Evolutionary conservation across 2,797 vertebrate species (phyloP).

Genomic region (Hoplostethus atlanticus): DNA sequence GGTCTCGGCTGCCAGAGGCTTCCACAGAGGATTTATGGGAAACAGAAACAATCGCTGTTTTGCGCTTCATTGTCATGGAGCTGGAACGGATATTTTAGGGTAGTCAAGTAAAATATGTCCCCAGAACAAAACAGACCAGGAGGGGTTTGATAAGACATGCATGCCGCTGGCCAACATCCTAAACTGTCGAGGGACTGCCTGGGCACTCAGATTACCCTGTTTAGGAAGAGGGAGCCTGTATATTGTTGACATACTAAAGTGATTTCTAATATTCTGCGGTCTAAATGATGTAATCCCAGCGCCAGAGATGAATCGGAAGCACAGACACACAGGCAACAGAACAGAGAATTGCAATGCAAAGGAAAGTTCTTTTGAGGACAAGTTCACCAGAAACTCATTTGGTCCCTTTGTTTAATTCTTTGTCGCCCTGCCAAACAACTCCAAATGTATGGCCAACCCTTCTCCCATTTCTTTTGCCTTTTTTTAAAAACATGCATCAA

Average conservation of each 20-base stretch:
- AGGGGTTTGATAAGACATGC: background rate
- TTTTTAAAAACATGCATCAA: background rate
- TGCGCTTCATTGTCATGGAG: background rate
- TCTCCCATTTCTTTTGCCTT: background rate
- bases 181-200: background rate
- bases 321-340: background rate
- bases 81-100: conserved; percentile 6
- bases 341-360: background rate
- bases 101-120: conserved; percentile 5
- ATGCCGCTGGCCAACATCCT: background rate
- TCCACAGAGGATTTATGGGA: background rate
- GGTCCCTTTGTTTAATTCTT: background rate
- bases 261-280: conserved; percentile 1
- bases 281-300: background rate
- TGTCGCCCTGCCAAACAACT: background rate
- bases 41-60: conserved; percentile 6
- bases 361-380: background rate
- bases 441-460: background rate
- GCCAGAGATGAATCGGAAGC: background rate
- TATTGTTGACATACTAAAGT: background rate
- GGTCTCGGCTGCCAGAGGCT: background rate
- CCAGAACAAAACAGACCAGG: background rate
- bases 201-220: conserved; percentile 1
- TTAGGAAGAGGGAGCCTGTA: background rate
- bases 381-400: background rate